Evolutionary conservation across 2,888 invertebrate species (phyloP), one percentile per base, ranked within the genome.

Genomic region (Andrena minutula): DNA sequence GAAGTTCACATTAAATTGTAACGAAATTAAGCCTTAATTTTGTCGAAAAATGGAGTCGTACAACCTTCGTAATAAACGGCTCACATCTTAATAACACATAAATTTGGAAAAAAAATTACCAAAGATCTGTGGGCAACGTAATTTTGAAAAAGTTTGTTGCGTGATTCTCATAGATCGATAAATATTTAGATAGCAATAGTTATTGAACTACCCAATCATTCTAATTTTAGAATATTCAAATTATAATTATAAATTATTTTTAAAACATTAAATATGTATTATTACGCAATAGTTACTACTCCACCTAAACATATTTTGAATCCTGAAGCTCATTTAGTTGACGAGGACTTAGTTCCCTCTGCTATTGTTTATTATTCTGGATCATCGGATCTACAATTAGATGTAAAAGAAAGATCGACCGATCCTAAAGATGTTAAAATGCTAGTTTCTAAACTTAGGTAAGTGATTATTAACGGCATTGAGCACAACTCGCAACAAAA

Each of bases 281-380:
- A 63, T 81, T 70, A 69, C 56, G 26, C 2, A 94, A 84, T 93
- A 98, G 98, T 97, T 94, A 96, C 97, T 51, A 96, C 98, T 20
- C 98, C 98, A n/a, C 96, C 98, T 10, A 97, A 97, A 93, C 95
- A 95, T 86, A 94, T 96, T 81, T 94, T 98, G 60, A 94, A 95
- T 60, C 94, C 95, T 7, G 94, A 95, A 73, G 95, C 95, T 86
- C 95, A 96, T n/a, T 94, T 98, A 70, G 91, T 97, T 10, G 97
- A 98, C 91, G 95, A 96, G 10, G 96, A 96, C 89, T 97, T 97
- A 92, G 97, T 98, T 5, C 98, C 98, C 41, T 96, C 96, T 86
- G 97, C 97, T 23, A 95, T 97, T 74, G 93, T 98, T 92, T 96
- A 98, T 94, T 97, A 94, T 65, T 92, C 94, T 63, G 92, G 92